These are phyloP conservation scores for Artibeus jamaicensis DNA, from an alignment of 2,797 vertebrate species.

Conservation along the genomic window DNA sequence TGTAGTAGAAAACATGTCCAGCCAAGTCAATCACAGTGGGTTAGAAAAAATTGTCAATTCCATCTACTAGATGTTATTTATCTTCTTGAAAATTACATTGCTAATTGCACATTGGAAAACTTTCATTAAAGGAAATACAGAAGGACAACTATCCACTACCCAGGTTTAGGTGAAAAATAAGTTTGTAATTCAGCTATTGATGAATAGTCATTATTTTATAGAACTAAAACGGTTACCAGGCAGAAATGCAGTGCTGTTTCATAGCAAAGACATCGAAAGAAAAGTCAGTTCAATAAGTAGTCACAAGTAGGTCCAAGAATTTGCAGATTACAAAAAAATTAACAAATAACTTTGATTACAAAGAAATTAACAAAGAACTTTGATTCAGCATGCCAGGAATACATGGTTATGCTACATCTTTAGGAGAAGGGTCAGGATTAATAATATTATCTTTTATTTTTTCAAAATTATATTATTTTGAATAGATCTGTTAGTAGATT, in stretches of 20 bases:
- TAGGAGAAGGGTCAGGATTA: not conserved
- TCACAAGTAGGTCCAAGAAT: not conserved
- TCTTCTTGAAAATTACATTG: slow-evolving; percentile 38
- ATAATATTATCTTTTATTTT: not conserved
- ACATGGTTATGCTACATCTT: not conserved
- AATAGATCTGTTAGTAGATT: not conserved
- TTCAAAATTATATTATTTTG: not conserved
- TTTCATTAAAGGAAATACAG: slow-evolving; percentile 14
- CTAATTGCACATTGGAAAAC: slow-evolving; percentile 40
- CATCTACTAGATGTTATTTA: slow-evolving; percentile 18
- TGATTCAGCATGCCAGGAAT: not conserved
- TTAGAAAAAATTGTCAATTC: not conserved
- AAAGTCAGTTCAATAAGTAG: not conserved
- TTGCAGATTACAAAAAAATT: not conserved
- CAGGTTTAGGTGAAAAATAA: slow-evolving; percentile 21
- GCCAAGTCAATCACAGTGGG: slow-evolving; percentile 6
- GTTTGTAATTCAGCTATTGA: slow-evolving; percentile 34
- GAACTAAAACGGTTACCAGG: not conserved
- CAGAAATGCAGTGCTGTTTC: not conserved
- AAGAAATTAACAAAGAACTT: not conserved
- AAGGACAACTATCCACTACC: not conserved
- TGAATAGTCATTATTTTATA: not conserved
- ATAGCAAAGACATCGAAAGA: not conserved
- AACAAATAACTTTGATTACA: not conserved
- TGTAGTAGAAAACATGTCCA: slow-evolving; percentile 8